Evolutionary conservation across 2,888 invertebrate genomes (phyloP).

Genomic region (Patella ulyssiponensis): DNA sequence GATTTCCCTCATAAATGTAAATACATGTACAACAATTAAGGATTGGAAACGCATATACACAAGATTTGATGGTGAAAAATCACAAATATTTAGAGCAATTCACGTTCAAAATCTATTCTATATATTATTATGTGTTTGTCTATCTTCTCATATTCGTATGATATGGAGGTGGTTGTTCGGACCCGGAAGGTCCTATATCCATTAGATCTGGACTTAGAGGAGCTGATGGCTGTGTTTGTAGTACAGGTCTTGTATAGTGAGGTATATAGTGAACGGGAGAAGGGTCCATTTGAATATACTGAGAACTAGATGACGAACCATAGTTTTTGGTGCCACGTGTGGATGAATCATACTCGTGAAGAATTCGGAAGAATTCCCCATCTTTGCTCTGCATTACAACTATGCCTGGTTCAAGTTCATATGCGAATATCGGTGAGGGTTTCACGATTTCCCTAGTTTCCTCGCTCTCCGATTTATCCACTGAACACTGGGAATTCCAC

Average conservation of each 20-base stretch:
- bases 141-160: not conserved
- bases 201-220: constrained; percentile 10
- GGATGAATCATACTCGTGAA: constrained; percentile 37
- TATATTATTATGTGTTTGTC: not conserved
- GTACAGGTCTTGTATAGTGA: constrained; percentile 13
- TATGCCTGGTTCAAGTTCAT: constrained; percentile 41
- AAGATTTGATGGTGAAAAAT: too few relatives aligned
- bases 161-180: constrained; percentile 1
- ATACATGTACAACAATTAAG: too few relatives aligned
- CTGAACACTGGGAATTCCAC: constrained; percentile 38
- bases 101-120: not conserved
- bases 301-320: constrained; percentile 16
- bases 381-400: constrained; percentile 39
- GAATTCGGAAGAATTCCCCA: constrained; percentile 39
- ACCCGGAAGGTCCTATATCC: not conserved
- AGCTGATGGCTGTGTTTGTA: constrained; percentile 24
- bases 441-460: not conserved
- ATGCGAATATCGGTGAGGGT: constrained; percentile 33
- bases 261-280: constrained; percentile 30
- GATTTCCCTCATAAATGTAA: too few relatives aligned
- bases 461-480: not conserved
- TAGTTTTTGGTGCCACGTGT: constrained; percentile 13
- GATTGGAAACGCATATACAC: too few relatives aligned
- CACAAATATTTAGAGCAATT: too few relatives aligned
- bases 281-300: not conserved